Percentiles rank a stretch among this genome's conserved stretches.
phyloP scores from a whole-genome alignment of 2,113 vertebrate genomes.

The Synchiropus splendidus region DNA sequence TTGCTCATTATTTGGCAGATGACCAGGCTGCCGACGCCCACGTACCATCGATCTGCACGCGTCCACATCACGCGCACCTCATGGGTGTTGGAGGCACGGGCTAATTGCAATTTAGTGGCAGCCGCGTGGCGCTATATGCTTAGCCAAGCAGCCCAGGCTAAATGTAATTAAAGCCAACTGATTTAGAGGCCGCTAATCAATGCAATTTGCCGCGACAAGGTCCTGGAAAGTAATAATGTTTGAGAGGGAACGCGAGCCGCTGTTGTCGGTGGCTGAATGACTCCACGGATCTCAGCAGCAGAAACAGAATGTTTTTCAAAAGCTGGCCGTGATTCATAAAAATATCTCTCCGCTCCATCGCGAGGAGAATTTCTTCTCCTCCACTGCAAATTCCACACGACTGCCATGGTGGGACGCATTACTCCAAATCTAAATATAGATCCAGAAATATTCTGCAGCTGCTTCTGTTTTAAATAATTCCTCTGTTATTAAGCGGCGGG shows the following conservation, averaged over 20 bases:
- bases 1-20: slow-evolving; percentile 24
- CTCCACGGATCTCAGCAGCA: too few relatives aligned
- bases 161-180: slow-evolving; percentile 58
- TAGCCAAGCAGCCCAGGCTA: slow-evolving; percentile 30
- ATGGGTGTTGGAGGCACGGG: slow-evolving; percentile 14
- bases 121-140: slow-evolving; percentile 42
- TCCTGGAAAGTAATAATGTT: slow-evolving; percentile 52
- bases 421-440: slow-evolving; percentile 65
- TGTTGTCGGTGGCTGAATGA: neutral
- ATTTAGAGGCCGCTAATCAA: slow-evolving; percentile 56
- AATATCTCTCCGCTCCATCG: too few relatives aligned
- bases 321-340: too few relatives aligned
- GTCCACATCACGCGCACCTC: slow-evolving; percentile 22
- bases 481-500: slow-evolving; percentile 48
- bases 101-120: slow-evolving; percentile 55
- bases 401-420: slow-evolving; percentile 41
- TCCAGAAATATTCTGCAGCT: slow-evolving; percentile 40
- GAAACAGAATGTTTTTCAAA: too few relatives aligned
- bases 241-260: slow-evolving; percentile 29
- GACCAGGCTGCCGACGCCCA: slow-evolving; percentile 19
- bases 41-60: slow-evolving; percentile 32
- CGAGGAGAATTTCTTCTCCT: too few relatives aligned
- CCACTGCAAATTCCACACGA: neutral
- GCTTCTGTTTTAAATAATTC: slow-evolving; percentile 58
- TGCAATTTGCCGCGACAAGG: slow-evolving; percentile 53